Percentiles rank a stretch among this genome's conserved stretches.
These are phyloP conservation scores for Danaus chrysippus DNA, from an alignment of 2,888 invertebrate species.

Conservation along the genomic window DNA sequence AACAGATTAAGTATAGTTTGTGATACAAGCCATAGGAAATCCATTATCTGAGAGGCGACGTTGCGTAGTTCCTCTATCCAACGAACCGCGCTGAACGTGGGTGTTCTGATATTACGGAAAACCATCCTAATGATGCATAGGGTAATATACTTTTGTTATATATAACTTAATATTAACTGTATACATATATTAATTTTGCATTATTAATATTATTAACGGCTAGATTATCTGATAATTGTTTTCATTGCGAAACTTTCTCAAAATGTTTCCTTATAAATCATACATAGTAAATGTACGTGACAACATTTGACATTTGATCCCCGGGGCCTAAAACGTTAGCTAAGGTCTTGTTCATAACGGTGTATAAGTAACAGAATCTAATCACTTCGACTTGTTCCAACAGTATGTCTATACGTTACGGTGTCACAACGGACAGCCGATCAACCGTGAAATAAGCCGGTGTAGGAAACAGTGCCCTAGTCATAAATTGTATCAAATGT, in stretches of 20 bases:
- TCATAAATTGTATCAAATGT: constrained; percentile 5
- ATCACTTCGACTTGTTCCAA: constrained; percentile 38
- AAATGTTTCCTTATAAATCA: constrained; percentile 13
- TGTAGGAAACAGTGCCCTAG: constrained; percentile 18
- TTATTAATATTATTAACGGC: background rate
- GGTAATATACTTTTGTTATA: background rate
- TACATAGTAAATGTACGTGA: constrained; percentile 20
- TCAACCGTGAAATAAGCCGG: constrained; percentile 45
- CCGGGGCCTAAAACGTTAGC: constrained; percentile 21
- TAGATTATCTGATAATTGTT: background rate
- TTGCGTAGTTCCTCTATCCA: constrained; percentile 30
- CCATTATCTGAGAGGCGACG: constrained; percentile 30
- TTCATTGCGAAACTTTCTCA: constrained; percentile 10
- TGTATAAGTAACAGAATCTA: constrained; percentile 21
- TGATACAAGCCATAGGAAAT: constrained; percentile 29
- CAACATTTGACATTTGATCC: constrained; percentile 27
- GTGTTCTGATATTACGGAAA: constrained; percentile 30
- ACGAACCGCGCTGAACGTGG: constrained; percentile 25
- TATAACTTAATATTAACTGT: too few species aligned
- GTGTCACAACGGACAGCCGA: constrained; percentile 43
- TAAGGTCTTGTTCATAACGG: constrained; percentile 1
- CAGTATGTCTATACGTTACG: constrained; percentile 51
- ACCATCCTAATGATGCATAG: background rate
- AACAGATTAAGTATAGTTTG: constrained; percentile 2
- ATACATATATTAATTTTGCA: background rate